Base-by-base conservation (phyloP, 2,113 vertebrate species). In the Atlantisia rogersi region DNA sequence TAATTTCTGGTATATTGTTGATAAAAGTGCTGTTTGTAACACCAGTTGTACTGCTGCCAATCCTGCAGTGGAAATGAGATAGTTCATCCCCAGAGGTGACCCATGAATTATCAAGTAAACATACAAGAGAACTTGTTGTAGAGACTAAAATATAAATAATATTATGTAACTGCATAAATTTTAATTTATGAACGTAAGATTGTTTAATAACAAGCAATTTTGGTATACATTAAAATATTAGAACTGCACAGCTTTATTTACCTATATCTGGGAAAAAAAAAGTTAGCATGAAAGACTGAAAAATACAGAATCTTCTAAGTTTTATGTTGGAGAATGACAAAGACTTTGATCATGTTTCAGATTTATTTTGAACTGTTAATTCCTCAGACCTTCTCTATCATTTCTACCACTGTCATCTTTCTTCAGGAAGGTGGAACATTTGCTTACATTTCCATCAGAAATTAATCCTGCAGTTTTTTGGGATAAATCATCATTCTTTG, bases 61-160 rank as follows among this genome's bases (percentile, higher is more conserved):
- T 80, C 82, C 64, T 84, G 42, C 75, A 90, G 86, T 79, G 88
- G 69, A 82, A 94, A 92, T 79, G 65, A 94, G 84, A 53, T n/a
- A n/a, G n/a, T n/a, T n/a, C n/a, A n/a, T 79, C 64, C 53, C 84
- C 42, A 78, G 81, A 44, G 40, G 44, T 82, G 58, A 53, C 42
- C 40, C 14, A 11, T 76, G 77, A 86, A 60, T 50, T 74, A 50
- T 6, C 35, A 53, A 75, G 42, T 52, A 95, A 94, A 67, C 35
- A 71, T 39, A 65, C 6, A 78, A 65, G 86, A 42, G 17, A 63
- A 58, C 28, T 64, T 86, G 40, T 22, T 63, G 39, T 6, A 70
- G 56, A 82, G 35, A 39, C 20, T 84, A 44, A 70, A 86, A 70
- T 0, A 0, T 26, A 56, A 83, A 73, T 29, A 52, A 13, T 39